Percentiles rank a stretch among this genome's conserved stretches.
Evolutionary conservation across 2,888 invertebrate species (phyloP).

Genomic region (Chydorus sphaericus): DNA sequence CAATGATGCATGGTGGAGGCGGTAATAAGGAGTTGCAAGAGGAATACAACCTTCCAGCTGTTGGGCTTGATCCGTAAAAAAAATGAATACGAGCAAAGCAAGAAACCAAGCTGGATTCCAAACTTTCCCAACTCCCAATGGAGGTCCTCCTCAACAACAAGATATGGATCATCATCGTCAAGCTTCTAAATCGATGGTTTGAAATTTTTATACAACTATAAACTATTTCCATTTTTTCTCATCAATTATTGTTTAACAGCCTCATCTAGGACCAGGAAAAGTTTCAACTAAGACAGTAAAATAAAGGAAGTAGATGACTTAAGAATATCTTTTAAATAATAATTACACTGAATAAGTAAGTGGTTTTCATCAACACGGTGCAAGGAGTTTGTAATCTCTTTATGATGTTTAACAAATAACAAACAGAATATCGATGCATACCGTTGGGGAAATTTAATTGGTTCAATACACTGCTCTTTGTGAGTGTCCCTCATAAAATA

Average conservation of each 20-base stretch:
- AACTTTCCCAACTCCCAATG: constrained; percentile 64
- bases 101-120: constrained; percentile 68
- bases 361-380: no score
- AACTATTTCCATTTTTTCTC: background rate
- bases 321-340: no score
- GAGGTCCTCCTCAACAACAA: constrained; percentile 24
- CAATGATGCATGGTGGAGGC: constrained; percentile 59
- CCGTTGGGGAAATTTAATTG: background rate
- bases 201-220: background rate
- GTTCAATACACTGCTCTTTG: constrained; percentile 5
- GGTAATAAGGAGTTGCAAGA: constrained; percentile 74
- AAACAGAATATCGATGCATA: no score
- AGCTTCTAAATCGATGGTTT: constrained; percentile 76
- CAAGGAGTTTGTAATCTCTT: no score
- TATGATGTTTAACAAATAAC: no score
- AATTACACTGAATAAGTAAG: no score
- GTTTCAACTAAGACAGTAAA: no score
- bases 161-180: constrained; percentile 49
- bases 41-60: constrained; percentile 91
- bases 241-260: constrained; percentile 22
- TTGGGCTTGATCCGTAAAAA: constrained; percentile 87
- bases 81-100: constrained; percentile 85
- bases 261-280: constrained; percentile 26
- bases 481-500: constrained; percentile 1
- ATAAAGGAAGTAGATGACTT: no score